Evolutionary conservation across 2,888 invertebrate genomes (phyloP), one percentile per base, ranked within the genome.

Genomic region (Pseudolycoriella hygida): DNA sequence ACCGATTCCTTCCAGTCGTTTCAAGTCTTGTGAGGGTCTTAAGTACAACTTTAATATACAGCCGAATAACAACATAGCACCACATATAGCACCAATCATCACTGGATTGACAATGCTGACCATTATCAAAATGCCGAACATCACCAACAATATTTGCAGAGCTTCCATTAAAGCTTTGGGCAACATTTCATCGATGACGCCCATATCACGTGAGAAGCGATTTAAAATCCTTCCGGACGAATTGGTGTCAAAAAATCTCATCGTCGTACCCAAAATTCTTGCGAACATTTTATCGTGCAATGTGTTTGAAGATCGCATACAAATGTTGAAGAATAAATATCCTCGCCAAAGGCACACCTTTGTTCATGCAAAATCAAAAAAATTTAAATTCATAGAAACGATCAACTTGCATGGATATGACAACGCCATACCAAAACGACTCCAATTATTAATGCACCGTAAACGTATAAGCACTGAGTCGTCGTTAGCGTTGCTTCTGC

Each of bases 251-350:
- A 92, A 93, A 68, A 93, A 93, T 14, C 75, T 64, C 74, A 89
- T 83, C 0, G 80, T 79, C 0, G 85, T 76, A 50, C 77, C 69
- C 5, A 89, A 67, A 55, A 92, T 72, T 42, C 80, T 74, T 40
- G 72, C 66, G 61, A 92, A 89, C 88, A 92, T 90, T n/a, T 68
- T 69, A 54, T 82, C 76, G 61, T 93, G 92, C 2, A 93, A 70
- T 48, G 72, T 74, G 50, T 74, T 72, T 0, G 87, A 85, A 0
- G 87, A 75, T 11, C 71, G 74, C 73, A 84, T 80, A 60, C 81
- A 84, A 12, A 80, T 70, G 54, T 73, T 73, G 61, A 86, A 84
- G 64, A 82, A 84, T 54, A 77, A 67, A 51, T 74, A 71, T 0
- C 76, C 77, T 12, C 81, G 68, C 5, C 71, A 65, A 8, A 74